Base-by-base conservation (phyloP, 1,140 invertebrate species). In the Gonioctena quinquepunctata region DNA sequence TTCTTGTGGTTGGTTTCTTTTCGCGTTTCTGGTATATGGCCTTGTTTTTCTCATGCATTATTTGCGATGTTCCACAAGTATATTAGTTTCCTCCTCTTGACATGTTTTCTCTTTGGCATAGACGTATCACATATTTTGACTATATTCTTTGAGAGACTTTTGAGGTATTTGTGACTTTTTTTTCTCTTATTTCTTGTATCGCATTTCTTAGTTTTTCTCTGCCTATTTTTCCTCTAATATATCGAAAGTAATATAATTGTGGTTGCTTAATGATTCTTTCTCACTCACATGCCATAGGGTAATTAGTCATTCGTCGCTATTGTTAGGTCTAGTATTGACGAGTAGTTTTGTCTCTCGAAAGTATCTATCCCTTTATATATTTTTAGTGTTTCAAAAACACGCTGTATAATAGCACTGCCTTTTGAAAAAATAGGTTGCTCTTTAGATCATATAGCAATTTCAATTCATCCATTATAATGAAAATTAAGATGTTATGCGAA, bases 271-370 rank as follows among this genome's bases (percentile, higher is more conserved):
- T n/a, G n/a, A n/a, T n/a, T n/a, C n/a, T n/a, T n/a, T n/a, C n/a
- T n/a, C n/a, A n/a, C 3, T 2, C 6, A 33, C 59, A 2, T 62
- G 2, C 59, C 59, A 62, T n/a, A 1, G 1, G 3, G 11, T 33
- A 5, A 62, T 62, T 2, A 11, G 16, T 33, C 16, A 1, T 16
- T n/a, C 8, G 23, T 62, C 2, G n/a, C 16, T 4, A 62, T 62
- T n/a, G 59, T 62, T 3, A 62, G 27, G 27, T 62, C 59, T 1
- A 62, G n/a, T n/a, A n/a, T n/a, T n/a, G n/a, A n/a, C n/a, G n/a
- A n/a, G n/a, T n/a, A n/a, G n/a, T n/a, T n/a, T 33, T 27, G 26
- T n/a, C 59, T 62, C 27, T 62, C 22, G 18, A 62, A 62, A 5
- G 59, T 62, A 4, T 23, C 25, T 33, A 2, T 33, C 7, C 19